Evolutionary conservation across 2,888 invertebrate genomes (phyloP), one percentile per base, ranked within the genome.

Genomic region (Eupithecia subfuscata): DNA sequence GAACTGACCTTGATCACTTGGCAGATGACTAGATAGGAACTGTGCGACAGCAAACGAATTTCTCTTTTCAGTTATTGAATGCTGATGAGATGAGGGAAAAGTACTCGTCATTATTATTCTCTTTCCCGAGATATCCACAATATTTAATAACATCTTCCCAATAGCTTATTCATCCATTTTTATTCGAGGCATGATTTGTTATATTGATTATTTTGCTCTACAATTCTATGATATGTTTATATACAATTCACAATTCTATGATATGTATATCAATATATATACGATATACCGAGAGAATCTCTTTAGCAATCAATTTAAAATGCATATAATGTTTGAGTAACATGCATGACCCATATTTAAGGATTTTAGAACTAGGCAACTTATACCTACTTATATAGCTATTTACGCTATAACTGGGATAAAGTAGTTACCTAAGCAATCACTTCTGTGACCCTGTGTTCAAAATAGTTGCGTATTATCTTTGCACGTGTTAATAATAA

Each of bases 1-100:
- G 34, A 64, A 64, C 16, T 64, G 64, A 64, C 64, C 34, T 64
- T 64, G 30, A 30, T 25, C 30, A 63, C 63, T 12, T 63, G 14
- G 16, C 22, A 22, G 48, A 48, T 48, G 16, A 45, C 45, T 48
- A 48, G 8, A 48, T 11, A 22, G 11, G 56, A 56, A 56, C 56
- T 22, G 22, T 56, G 56, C 11, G 11, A 12, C 4, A 22, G 25
- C 1, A 60, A 5, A 25, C 52, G n/a, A 56, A 12, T 22, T 25
- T 25, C 25, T 60, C 25, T 60, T 7, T 37, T 60, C 25, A 25
- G 12, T 60, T 60, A 60, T 60, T 60, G 14, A 60, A 60, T 60
- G 11, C 25, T 25, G 25, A 60, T 60, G 60, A 56, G 56, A 30
- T 30, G 30, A 30, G 22, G 12, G n/a, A 56, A 22, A 22, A 37